Conservation (phyloP, 2,888 invertebrate species). For the Cryptus armator region DNA sequence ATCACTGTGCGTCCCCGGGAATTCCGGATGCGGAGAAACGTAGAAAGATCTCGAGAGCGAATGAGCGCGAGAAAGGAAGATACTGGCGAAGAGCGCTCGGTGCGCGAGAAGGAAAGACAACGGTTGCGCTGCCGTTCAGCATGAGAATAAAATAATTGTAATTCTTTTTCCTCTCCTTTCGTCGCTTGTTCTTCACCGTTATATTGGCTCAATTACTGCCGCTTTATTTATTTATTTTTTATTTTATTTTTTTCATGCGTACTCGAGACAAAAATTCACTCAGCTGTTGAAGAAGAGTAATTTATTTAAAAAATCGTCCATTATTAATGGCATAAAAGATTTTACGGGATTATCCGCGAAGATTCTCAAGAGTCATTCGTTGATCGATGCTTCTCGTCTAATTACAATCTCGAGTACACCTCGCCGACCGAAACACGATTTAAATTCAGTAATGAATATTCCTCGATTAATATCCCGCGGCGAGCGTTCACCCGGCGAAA, state of each 20-base stretch:
- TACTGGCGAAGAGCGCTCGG: constrained; percentile 9
- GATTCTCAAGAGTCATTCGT: constrained; percentile 52
- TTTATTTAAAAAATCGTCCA: too few relatives aligned
- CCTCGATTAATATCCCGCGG: constrained; percentile 25
- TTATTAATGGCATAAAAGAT: too few relatives aligned
- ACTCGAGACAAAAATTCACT: background rate
- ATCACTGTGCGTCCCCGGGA: constrained; percentile 63
- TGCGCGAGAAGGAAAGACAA: constrained; percentile 1
- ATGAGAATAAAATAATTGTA: constrained; percentile 51
- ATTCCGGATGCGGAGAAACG: constrained; percentile 46
- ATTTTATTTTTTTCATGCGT: background rate
- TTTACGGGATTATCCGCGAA: background rate
- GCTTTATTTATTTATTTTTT: background rate
- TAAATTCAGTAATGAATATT: constrained; percentile 53
- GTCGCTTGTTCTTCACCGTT: constrained; percentile 34
- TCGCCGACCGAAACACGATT: constrained; percentile 15
- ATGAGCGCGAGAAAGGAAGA: constrained; percentile 35
- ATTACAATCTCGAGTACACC: constrained; percentile 59
- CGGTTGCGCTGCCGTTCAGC: constrained; percentile 23
- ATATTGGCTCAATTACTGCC: constrained; percentile 54
- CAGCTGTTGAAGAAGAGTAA: too few relatives aligned
- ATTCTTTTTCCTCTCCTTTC: constrained; percentile 51
- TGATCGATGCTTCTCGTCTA: constrained; percentile 26
- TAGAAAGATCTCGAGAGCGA: constrained; percentile 1
- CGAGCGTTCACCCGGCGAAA: background rate